Conservation (phyloP, 2,113 vertebrate genomes). For the Fregata magnificens region DNA sequence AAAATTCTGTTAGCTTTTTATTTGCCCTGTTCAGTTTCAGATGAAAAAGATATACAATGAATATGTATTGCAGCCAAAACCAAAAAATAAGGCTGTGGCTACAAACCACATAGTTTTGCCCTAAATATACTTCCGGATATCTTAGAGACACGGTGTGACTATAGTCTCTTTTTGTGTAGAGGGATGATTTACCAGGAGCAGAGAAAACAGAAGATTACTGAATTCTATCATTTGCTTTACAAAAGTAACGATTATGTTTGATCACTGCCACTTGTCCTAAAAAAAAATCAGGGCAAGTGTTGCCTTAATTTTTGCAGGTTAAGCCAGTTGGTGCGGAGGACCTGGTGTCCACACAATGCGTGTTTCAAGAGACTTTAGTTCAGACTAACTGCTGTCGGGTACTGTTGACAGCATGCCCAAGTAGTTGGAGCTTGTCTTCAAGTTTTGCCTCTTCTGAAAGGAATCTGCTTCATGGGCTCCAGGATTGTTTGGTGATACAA, state of each 20-base stretch:
- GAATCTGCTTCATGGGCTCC: not conserved
- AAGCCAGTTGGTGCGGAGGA: not conserved
- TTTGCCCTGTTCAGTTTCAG: conserved; percentile 60
- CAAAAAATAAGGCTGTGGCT: not conserved
- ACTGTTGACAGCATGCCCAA: not conserved
- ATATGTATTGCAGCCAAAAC: conserved; percentile 74
- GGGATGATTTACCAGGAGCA: conserved; percentile 73
- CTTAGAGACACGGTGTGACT: conserved; percentile 77
- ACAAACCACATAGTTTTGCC: conserved; percentile 64
- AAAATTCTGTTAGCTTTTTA: not conserved
- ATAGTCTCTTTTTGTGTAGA: conserved; percentile 79
- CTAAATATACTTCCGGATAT: conserved; percentile 74
- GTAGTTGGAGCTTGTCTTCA: not conserved
- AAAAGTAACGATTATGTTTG: rapidly evolving
- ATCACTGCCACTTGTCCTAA: not conserved
- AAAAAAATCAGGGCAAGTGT: not conserved
- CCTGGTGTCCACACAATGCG: rapidly evolving
- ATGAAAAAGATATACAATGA: conserved; percentile 78
- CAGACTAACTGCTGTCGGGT: not conserved
- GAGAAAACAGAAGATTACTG: conserved; percentile 46
- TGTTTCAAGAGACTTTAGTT: not conserved
- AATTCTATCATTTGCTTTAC: not conserved
- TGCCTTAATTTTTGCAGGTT: not conserved
- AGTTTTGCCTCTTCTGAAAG: not conserved
- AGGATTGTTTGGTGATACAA: not conserved